Evolutionary conservation across 2,797 vertebrate genomes (phyloP), one percentile per base, ranked within the genome.

Genomic region (Acrossocheilus fasciatus): DNA sequence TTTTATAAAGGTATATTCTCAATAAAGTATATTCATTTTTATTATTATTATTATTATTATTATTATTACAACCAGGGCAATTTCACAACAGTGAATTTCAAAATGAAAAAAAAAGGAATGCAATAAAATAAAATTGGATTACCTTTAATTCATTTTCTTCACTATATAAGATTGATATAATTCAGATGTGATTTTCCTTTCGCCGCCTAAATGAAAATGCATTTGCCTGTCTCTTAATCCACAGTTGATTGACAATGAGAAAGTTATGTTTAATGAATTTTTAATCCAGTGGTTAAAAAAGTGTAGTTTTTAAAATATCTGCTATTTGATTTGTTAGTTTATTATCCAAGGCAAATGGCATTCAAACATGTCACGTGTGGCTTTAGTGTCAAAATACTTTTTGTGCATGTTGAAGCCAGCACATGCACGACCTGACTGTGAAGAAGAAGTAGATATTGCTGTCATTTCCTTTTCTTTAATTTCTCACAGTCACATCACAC

Each of bases 401-500:
- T 12, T 6, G 43, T 69, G 30, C 69, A 20, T 34, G 52, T 73
- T 30, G 2, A 74, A 73, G 17, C 52, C 69, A 45, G 39, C 39
- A 15, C 18, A 23, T 83, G 2, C 2, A 43, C 39, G n/a, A 47
- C 47, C 50, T 70, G 64, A 59, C 64, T 70, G 39, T 20, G 15
- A 4, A 85, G n/a, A 69, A 26, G 36, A 84, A 78, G 68, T n/a
- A 69, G 26, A 30, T 30, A 78, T 52, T 12, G 47, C 62, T 70
- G 11, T 85, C 47, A 45, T 64, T 68, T 68, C 12, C 20, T 76
- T 68, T 66, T 50, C 62, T 69, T 69, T 69, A 74, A 81, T 73
- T 64, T 73, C 23, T 66, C 30, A 14, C 36, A 30, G 68, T 81
- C 69, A 34, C 70, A 66, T 54, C 78, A 64, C 64, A 68, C 43